Conservation (phyloP, 2,888 invertebrate genomes). For the Pomacea canaliculata region DNA sequence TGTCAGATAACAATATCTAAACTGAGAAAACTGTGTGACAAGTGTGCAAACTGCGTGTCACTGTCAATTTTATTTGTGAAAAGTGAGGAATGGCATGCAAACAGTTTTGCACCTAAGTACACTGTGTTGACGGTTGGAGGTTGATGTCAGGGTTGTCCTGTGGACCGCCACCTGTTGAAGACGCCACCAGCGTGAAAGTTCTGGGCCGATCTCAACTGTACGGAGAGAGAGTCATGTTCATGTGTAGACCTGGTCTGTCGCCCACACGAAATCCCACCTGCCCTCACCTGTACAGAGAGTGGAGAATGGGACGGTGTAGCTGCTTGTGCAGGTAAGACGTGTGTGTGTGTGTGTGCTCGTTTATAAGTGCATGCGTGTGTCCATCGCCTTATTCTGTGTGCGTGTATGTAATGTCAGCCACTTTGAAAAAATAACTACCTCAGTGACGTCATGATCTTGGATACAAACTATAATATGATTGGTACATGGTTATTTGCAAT, state of each 20-base stretch:
- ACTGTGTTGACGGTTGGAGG: too few relatives aligned
- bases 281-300: conserved; percentile 73
- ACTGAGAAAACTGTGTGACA: too few relatives aligned
- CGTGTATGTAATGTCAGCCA: too few relatives aligned
- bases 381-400: not conserved
- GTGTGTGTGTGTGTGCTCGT: not conserved
- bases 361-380: not conserved
- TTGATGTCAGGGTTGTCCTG: conserved; percentile 52
- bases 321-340: conserved; percentile 65
- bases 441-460: not conserved
- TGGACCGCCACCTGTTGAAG: conserved; percentile 54
- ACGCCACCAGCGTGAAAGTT: conserved; percentile 47
- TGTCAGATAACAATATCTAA: too few relatives aligned
- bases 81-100: too few relatives aligned
- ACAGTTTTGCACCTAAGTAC: too few relatives aligned
- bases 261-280: conserved; percentile 50
- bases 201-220: conserved; percentile 55
- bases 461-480: not conserved
- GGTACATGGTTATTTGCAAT: too few relatives aligned
- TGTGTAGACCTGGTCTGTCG: conserved; percentile 58
- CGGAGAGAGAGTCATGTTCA: conserved; percentile 54
- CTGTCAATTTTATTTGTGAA: too few relatives aligned
- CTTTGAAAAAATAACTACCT: too few relatives aligned
- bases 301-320: conserved; percentile 74
- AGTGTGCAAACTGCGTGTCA: too few relatives aligned